Percentiles rank a stretch among this genome's conserved stretches.
These are phyloP conservation scores for Pachyramphus minor DNA, from an alignment of 2,113 vertebrate genomes.

Conservation along the genomic window DNA sequence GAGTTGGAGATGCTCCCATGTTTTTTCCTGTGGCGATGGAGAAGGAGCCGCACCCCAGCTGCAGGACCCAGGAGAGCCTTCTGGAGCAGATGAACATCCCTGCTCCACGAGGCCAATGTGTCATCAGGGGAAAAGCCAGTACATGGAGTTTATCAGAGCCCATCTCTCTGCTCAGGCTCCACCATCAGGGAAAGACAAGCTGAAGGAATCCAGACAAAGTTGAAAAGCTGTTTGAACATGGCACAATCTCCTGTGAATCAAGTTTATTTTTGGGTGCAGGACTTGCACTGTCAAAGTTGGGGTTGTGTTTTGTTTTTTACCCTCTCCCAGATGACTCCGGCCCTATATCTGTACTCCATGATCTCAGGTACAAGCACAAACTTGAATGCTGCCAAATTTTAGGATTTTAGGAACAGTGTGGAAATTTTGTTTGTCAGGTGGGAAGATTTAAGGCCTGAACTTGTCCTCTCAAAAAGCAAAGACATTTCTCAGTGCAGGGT, in stretches of 20 bases:
- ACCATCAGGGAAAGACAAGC: not conserved
- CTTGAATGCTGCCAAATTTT: not conserved
- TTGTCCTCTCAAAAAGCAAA: not conserved
- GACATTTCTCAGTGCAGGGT: not conserved
- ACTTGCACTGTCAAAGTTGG: not conserved
- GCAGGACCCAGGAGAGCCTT: not conserved
- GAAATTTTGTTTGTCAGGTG: not conserved
- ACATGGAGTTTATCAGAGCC: not conserved
- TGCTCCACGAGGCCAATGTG: rapidly evolving
- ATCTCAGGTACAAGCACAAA: not conserved
- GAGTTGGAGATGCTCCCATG: not conserved
- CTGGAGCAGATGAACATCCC: not conserved
- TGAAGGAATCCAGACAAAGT: not conserved
- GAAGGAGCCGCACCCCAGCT: not conserved
- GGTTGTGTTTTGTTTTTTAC: not conserved
- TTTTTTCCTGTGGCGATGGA: not conserved
- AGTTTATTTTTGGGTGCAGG: not conserved
- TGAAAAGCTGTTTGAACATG: not conserved
- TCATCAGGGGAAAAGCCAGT: not conserved
- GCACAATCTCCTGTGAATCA: not conserved
- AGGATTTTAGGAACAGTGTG: not conserved
- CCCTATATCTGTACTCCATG: not conserved
- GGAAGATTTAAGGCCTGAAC: not conserved
- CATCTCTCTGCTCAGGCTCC: not conserved
- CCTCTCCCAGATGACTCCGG: not conserved